Evolutionary conservation across 35 echinoderm and acorn worm genomes (phyloP).

Genomic region (Chiridota heheva): DNA sequence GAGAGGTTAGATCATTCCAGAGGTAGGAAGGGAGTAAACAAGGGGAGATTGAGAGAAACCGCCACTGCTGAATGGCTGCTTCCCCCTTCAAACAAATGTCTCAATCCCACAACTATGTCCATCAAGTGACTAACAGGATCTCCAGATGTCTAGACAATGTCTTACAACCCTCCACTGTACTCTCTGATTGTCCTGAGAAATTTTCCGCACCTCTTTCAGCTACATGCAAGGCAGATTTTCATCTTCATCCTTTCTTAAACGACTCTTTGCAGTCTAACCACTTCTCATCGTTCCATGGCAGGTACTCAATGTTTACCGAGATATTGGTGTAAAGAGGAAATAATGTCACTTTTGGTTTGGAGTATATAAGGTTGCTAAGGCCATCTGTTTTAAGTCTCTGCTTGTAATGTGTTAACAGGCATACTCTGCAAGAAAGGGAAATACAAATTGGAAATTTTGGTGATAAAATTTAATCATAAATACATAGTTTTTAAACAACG

Average conservation of each 20-base stretch:
- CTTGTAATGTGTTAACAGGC: constrained; percentile 52
- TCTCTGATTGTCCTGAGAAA: too few species aligned
- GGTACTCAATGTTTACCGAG: constrained; percentile 51
- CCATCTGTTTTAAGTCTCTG: constrained; percentile 67
- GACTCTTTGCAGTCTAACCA: constrained; percentile 54
- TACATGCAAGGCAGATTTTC: too few species aligned
- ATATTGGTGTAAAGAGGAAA: constrained; percentile 71
- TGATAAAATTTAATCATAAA: background rate
- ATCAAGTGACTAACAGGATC: too few species aligned
- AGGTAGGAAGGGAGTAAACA: too few species aligned
- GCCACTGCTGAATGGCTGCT: too few species aligned
- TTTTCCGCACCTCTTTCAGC: too few species aligned
- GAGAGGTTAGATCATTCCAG: too few species aligned
- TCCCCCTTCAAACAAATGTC: too few species aligned
- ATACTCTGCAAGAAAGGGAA: constrained; percentile 43
- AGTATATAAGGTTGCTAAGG: constrained; percentile 60
- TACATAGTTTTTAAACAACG: background rate
- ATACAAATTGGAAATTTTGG: constrained; percentile 2
- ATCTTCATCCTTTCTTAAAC: background rate
- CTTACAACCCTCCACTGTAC: too few species aligned
- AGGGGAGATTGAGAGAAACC: too few species aligned
- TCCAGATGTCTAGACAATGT: too few species aligned
- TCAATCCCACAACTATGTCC: too few species aligned
- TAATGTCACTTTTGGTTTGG: constrained; percentile 29
- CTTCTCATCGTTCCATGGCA: constrained; percentile 48